Base-by-base conservation (phyloP, 2,888 invertebrate genomes). In the Erynnis tages region DNA sequence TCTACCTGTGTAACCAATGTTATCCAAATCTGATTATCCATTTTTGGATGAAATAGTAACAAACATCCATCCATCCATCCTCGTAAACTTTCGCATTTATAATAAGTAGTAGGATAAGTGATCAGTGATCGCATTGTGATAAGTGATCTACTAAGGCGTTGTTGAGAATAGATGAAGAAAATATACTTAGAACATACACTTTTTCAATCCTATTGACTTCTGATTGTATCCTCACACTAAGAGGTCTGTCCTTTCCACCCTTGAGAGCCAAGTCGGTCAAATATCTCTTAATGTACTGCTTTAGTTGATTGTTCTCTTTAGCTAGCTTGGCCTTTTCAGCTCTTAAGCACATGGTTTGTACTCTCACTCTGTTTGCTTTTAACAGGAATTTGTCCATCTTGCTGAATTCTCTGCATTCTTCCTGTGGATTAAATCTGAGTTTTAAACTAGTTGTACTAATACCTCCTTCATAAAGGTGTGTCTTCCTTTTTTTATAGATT, bases 311-410 rank as follows among this genome's bases (percentile, higher is more conserved):
- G 69, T 96, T 95, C 69, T 94, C 93, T 44, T 87, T 82, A 4
- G 88, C 73, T 30, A 92, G 65, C 41, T 86, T 88, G 0, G 67
- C 64, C 55, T 84, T 85, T 57, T 90, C 90, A 0, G 80, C 70
- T 58, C 62, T 79, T 1, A 90, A 62, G 49, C 89, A 86, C 49
- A 87, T 69, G 0, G 80, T 76, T 49, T 90, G 89, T 0, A 90
- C 83, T 50, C 73, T 79, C 0, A 79, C 85, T 54, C 83, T 68
- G 67, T 89, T 90, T 10, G 79, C 65, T 76, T 89, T 90, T 2
- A 86, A 58, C 91, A 95, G 92, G 69, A 96, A 95, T 61, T 93
- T 93, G 57, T 93, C 93, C 86, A 95, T 82, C 70, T 92, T 91
- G 8, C 84, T 84, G 66, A 91, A 91, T 41, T 91, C 83, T 37